phyloP scores from a whole-genome alignment of 2,113 vertebrate species.

The Rhea pennata region DNA sequence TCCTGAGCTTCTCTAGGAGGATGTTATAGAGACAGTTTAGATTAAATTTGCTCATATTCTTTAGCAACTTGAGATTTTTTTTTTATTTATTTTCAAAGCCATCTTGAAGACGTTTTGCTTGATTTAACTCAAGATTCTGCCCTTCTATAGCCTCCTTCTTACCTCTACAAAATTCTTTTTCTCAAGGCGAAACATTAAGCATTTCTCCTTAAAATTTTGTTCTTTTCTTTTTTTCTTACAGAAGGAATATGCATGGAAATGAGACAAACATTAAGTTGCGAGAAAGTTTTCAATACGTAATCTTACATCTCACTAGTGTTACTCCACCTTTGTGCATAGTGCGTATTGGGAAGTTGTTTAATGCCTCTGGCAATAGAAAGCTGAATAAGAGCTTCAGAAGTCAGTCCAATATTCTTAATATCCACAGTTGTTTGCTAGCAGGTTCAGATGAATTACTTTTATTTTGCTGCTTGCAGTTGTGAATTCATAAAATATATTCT shows the following conservation, averaged over 20 bases:
- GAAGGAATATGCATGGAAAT: not conserved
- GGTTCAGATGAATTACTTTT: not conserved
- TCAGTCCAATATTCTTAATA: not conserved
- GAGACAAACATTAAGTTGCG: not conserved
- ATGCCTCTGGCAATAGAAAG: not conserved
- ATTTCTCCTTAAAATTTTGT: not conserved
- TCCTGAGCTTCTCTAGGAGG: no score
- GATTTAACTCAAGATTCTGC: not conserved
- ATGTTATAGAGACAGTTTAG: not conserved
- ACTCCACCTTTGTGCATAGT: not conserved
- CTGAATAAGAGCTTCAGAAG: not conserved
- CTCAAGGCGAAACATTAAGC: not conserved
- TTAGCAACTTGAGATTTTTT: not conserved
- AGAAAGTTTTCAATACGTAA: not conserved
- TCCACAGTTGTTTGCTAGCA: not conserved
- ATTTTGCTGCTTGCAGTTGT: not conserved
- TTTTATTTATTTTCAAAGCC: not conserved
- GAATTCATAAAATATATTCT: not conserved
- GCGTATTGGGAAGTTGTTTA: not conserved
- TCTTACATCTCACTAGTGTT: not conserved
- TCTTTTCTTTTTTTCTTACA: no score
- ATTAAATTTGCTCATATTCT: not conserved
- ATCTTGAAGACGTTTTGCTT: not conserved
- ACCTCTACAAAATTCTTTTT: not conserved
- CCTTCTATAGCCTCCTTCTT: not conserved